Percentiles rank a stretch among this genome's conserved stretches.
phyloP scores from a whole-genome alignment of 2,888 invertebrate species.

The Phania funesta region DNA sequence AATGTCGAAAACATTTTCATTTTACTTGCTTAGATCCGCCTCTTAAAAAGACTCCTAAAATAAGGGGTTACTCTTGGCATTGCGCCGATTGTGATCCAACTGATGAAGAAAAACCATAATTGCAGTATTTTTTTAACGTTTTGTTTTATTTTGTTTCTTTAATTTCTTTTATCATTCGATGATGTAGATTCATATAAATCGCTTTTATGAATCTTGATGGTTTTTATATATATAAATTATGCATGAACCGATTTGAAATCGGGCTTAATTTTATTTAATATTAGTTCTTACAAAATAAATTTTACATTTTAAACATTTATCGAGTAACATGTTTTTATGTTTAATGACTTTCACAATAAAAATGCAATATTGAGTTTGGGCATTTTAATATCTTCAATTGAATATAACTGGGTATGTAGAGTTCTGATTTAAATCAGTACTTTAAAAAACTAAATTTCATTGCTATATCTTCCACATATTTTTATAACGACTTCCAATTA shows the following conservation, averaged over 20 bases:
- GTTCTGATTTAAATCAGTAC: background rate
- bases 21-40: slow-evolving; percentile 96
- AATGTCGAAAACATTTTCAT: slow-evolving; percentile 94
- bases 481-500: too few relatives aligned
- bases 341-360: slow-evolving; percentile 31
- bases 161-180: slow-evolving; percentile 49
- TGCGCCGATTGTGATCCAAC: slow-evolving; percentile 97
- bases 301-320: slow-evolving; percentile 60
- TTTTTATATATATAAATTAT: slow-evolving; percentile 48
- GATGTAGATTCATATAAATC: slow-evolving; percentile 37
- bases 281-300: slow-evolving; percentile 63
- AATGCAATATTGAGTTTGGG: slow-evolving; percentile 25
- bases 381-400: background rate
- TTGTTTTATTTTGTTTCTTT: slow-evolving; percentile 24
- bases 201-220: slow-evolving; percentile 42
- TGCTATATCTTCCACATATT: too few relatives aligned
- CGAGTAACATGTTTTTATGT: too few relatives aligned
- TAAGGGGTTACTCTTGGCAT: slow-evolving; percentile 96
- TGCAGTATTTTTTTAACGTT: slow-evolving; percentile 46
- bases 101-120: slow-evolving; percentile 79
- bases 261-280: slow-evolving; percentile 62
- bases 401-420: background rate
- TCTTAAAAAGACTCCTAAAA: slow-evolving; percentile 95
- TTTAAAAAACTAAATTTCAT: too few relatives aligned
- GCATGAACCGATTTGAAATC: slow-evolving; percentile 65